Base-by-base conservation (phyloP, 64 coral and sea anemone genomes). In the Stichodactyla helianthus region DNA sequence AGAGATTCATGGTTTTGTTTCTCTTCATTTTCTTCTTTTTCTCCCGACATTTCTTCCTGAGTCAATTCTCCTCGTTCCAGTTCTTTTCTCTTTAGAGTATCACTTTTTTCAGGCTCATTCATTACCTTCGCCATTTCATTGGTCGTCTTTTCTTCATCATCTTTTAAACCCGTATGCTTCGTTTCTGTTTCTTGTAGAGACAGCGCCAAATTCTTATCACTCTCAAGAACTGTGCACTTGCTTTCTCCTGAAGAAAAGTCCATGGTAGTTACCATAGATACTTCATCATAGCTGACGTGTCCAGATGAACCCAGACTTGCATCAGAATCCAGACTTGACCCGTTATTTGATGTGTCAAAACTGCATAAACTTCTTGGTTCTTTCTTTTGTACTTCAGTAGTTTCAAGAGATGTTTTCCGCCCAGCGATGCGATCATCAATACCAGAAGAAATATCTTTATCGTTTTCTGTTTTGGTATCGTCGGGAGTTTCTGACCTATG, bases 131-230 rank as follows among this genome's bases (percentile, higher is more conserved):
- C 17, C 7, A 28, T 74, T 4, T 22, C 6, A 68, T 31, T 74
- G 11, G 12, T 27, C 12, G 0, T 13, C 12, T 74, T 9, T 31
- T 31, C 17, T 74, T 74, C 11, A 12, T 7, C 10, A 14, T 14
- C 7, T 74, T 74, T 31, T 8, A 31, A 31, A 74, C 27, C 12
- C 25, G 25, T 23, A 14, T 74, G 9, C 8, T 74, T 31, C 27
- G 23, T 9, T 74, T 74, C 25, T 74, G 63, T 68, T 9, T 35
- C 68, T 26, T 7, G 63, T 76, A 14, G 88, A 83, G 31, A 89
- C 84, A 9, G 68, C 51, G 27, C 67, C 82, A 12, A 3, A 80
- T 64, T 68, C 2, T 5, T 1, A n/a, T 68, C 63, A 7, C 19
- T 20, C 19, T 22, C n/a, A 20, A 6, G 9, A 11, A 58, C 9